A percentile compares a stretch with the other conserved stretches of the same genome.
phyloP scores from a whole-genome alignment of 2,113 vertebrate species.

The Pelecanoides urinatrix region DNA sequence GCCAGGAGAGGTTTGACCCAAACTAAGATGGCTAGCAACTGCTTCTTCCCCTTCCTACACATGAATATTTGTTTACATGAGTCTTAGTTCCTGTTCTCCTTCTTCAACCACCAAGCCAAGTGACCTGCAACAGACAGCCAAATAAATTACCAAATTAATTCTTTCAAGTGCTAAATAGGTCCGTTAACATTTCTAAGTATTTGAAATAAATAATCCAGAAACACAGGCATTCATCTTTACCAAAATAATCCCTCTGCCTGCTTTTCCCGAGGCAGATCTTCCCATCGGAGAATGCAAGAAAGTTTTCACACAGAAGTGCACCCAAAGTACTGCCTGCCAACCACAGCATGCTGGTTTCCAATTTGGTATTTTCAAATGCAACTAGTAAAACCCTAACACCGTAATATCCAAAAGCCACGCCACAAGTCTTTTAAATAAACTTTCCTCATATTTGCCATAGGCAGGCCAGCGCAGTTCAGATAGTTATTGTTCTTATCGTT shows the following conservation, averaged over 20 bases:
- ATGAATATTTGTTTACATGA: neutral
- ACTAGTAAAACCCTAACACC: neutral
- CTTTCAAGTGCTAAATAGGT: slow-evolving; percentile 20
- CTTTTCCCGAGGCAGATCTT: neutral
- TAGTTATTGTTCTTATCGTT: neutral
- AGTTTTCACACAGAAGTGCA: neutral
- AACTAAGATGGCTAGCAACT: neutral
- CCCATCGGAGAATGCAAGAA: neutral
- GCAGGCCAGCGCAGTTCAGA: neutral
- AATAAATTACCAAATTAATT: slow-evolving; percentile 43
- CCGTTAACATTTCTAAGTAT: neutral
- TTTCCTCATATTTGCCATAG: neutral
- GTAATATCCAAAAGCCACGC: neutral
- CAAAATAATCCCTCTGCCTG: neutral
- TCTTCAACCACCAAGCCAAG: slow-evolving; percentile 27
- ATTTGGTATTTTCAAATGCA: neutral
- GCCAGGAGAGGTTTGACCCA: neutral
- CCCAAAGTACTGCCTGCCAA: neutral
- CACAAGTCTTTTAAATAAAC: neutral
- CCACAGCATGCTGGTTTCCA: fast-evolving
- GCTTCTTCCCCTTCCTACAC: neutral
- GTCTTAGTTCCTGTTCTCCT: neutral
- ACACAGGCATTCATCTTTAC: neutral
- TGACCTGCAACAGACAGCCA: slow-evolving; percentile 19
- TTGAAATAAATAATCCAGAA: slow-evolving; percentile 18